phyloP scores from a whole-genome alignment of 2,888 invertebrate species.

The Tenodera sinensis region DNA sequence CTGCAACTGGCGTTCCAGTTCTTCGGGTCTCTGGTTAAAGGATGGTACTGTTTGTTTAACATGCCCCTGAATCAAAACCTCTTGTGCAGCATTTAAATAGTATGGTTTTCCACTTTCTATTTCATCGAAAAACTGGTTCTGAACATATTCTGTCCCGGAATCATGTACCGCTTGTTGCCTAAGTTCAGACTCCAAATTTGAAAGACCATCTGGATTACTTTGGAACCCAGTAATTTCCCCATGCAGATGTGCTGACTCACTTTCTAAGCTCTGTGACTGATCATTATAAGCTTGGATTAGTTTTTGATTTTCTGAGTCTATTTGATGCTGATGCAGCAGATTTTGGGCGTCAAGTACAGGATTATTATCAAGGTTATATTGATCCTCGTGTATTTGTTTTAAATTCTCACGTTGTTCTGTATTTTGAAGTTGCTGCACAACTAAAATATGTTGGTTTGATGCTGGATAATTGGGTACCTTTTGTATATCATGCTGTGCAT shows the following conservation, averaged over 20 bases:
- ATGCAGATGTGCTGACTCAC: not conserved
- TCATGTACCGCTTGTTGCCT: not conserved
- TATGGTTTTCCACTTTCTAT: not conserved
- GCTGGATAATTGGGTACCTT: not conserved
- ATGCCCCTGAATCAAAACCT: not conserved
- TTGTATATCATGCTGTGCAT: not conserved
- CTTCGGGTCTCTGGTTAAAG: not conserved
- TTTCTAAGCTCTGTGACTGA: not conserved
- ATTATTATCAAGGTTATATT: not conserved
- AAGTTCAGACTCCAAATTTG: not conserved
- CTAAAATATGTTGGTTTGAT: too few relatives aligned
- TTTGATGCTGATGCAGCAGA: not conserved
- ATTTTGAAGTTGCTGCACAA: not conserved
- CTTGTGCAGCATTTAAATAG: not conserved
- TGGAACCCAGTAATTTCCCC: not conserved
- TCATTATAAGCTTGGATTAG: not conserved
- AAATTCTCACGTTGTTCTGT: not conserved
- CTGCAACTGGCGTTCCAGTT: constrained; percentile 11
- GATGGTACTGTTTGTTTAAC: not conserved
- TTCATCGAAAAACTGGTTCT: not conserved
- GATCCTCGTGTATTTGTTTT: not conserved
- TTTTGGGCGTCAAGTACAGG: not conserved
- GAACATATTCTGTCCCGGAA: not conserved
- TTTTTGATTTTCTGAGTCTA: not conserved
- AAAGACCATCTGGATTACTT: not conserved